Conservation (phyloP, 2,797 vertebrate genomes). For the Meriones psammophilus region DNA sequence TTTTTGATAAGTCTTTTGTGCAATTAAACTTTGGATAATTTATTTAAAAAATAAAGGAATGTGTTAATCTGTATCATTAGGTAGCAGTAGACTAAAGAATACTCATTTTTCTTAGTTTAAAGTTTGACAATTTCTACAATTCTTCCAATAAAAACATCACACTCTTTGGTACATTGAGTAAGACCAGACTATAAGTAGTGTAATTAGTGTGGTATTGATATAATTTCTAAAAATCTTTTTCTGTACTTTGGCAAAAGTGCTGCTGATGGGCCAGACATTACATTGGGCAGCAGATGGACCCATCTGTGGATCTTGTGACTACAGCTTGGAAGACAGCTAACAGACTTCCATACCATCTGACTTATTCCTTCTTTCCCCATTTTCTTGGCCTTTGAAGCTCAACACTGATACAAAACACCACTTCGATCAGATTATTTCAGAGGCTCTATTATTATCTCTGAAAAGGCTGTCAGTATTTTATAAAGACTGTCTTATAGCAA, state of each 20-base stretch:
- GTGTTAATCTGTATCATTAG: constrained; percentile 33
- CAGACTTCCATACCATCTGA: constrained; percentile 71
- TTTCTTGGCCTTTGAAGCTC: constrained; percentile 55
- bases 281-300: constrained; percentile 49
- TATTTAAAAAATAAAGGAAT: neutral
- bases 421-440: constrained; percentile 63
- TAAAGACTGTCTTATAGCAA: constrained; percentile 61
- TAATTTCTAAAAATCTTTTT: constrained; percentile 63
- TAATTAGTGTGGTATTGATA: constrained; percentile 40
- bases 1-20: neutral
- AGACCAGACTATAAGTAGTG: constrained; percentile 55
- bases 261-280: constrained; percentile 32
- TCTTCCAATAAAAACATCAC: neutral
- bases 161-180: neutral
- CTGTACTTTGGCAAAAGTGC: constrained; percentile 60
- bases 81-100: constrained; percentile 32
- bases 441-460: constrained; percentile 36
- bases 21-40: neutral
- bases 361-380: constrained; percentile 37
- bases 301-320: constrained; percentile 52
- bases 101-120: constrained; percentile 17
- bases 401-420: constrained; percentile 54
- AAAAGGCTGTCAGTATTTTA: constrained; percentile 58
- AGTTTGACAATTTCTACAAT: constrained; percentile 56
- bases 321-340: constrained; percentile 49